Evolutionary conservation across 2,797 vertebrate species (phyloP).

Genomic region (Enteromius treurensis): DNA sequence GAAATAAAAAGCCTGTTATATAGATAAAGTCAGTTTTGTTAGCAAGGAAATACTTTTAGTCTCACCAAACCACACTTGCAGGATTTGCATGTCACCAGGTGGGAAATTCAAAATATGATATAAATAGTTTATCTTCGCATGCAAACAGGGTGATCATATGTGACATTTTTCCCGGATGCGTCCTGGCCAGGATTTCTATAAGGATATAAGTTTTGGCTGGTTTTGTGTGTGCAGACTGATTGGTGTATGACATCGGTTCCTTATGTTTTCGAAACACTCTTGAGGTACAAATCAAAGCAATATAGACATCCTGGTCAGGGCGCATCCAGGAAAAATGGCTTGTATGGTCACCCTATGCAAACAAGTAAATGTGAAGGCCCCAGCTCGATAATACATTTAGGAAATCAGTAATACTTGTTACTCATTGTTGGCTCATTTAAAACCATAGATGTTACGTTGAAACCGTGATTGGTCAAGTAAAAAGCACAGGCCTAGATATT

Average conservation of each 20-base stretch:
- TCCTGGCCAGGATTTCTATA: no score
- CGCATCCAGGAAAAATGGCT: no score
- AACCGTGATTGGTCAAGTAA: constrained; percentile 28
- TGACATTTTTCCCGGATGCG: no score
- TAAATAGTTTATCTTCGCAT: neutral
- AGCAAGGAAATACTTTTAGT: neutral
- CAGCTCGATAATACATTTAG: neutral
- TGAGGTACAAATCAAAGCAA: no score
- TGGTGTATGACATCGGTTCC: no score
- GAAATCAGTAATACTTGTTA: neutral
- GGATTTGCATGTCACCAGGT: neutral
- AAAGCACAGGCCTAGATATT: constrained; percentile 1
- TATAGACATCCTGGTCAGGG: no score
- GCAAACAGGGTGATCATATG: neutral
- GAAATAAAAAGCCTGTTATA: neutral
- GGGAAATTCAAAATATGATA: neutral
- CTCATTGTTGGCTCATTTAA: neutral
- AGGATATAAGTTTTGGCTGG: no score
- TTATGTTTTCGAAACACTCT: no score
- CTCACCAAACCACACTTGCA: neutral
- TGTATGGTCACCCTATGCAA: neutral
- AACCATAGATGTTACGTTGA: neutral
- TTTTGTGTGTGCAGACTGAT: no score
- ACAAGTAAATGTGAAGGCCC: neutral
- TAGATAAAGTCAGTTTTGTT: constrained; percentile 4